Conservation (phyloP, 2,113 vertebrate genomes). For the Phrynocephalus versicolor region DNA sequence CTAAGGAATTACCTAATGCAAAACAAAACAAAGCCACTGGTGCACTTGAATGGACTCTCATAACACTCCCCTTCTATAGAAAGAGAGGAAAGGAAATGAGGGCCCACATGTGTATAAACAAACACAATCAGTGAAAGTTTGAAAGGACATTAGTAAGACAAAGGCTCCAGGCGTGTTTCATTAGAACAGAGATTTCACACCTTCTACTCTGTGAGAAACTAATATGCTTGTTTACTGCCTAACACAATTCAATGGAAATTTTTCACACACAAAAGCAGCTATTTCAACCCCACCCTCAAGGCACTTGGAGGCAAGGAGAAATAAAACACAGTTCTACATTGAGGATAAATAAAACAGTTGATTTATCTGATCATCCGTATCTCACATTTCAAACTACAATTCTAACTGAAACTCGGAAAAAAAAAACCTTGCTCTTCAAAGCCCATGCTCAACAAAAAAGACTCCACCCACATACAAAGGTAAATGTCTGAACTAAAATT, state of each 20-base stretch:
- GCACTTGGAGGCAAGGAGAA: not conserved
- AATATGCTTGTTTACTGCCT: slow-evolving; percentile 40
- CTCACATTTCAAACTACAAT: not conserved
- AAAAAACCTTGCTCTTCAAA: not conserved
- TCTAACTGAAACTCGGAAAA: not conserved
- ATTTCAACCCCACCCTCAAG: slow-evolving; percentile 4
- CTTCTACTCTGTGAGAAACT: slow-evolving; percentile 38
- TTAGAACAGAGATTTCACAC: slow-evolving; percentile 34
- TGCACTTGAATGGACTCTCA: slow-evolving; percentile 38
- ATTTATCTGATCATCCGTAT: not conserved
- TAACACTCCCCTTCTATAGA: slow-evolving; percentile 15
- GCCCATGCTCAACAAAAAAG: not conserved
- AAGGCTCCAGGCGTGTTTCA: slow-evolving; percentile 29
- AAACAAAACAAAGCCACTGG: slow-evolving; percentile 30
- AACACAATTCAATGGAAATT: slow-evolving; percentile 16
- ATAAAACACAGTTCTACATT: not conserved
- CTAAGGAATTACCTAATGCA: slow-evolving; percentile 47
- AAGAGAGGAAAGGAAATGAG: not conserved
- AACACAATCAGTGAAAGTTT: slow-evolving; percentile 10
- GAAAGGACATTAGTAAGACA: slow-evolving; percentile 34
- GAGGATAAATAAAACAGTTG: not conserved
- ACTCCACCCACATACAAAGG: not conserved
- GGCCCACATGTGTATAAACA: slow-evolving; percentile 17
- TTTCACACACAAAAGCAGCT: slow-evolving; percentile 19
- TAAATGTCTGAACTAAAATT: not conserved